These are phyloP conservation scores for Melanotus villosus DNA, from an alignment of 2,888 invertebrate species.

Conservation along the genomic window DNA sequence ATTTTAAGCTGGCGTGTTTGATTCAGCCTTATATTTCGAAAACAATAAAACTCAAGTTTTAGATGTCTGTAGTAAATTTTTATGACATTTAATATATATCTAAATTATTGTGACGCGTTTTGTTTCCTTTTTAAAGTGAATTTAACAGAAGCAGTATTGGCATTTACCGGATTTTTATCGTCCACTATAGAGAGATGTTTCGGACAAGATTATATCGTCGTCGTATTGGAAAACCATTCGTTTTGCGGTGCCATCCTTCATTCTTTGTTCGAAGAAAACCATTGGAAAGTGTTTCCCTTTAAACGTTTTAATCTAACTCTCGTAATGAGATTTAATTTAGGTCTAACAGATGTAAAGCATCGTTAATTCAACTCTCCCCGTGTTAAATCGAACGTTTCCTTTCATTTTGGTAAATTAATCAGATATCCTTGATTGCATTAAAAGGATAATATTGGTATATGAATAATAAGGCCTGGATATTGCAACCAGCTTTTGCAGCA, in stretches of 20 bases:
- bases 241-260: neutral
- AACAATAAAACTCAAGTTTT: too few species aligned
- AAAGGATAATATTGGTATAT: too few species aligned
- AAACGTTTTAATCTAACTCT: neutral
- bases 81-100: too few species aligned
- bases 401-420: too few species aligned
- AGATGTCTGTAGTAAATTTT: too few species aligned
- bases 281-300: neutral
- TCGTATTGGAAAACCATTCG: constrained; percentile 9
- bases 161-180: neutral
- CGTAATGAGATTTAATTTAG: neutral
- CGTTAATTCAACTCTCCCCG: too few species aligned
- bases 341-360: neutral
- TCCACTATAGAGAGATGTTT: neutral
- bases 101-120: neutral
- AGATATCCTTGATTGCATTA: too few species aligned
- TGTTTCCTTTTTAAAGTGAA: neutral
- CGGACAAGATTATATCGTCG: constrained; percentile 6
- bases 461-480: too few species aligned
- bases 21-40: too few species aligned
- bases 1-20: too few species aligned
- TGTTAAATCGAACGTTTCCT: too few species aligned
- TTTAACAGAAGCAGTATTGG: neutral
- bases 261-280: neutral
- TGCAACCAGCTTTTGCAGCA: too few species aligned